phyloP scores from a whole-genome alignment of 2,888 invertebrate species.

The Drosophila merina region DNA sequence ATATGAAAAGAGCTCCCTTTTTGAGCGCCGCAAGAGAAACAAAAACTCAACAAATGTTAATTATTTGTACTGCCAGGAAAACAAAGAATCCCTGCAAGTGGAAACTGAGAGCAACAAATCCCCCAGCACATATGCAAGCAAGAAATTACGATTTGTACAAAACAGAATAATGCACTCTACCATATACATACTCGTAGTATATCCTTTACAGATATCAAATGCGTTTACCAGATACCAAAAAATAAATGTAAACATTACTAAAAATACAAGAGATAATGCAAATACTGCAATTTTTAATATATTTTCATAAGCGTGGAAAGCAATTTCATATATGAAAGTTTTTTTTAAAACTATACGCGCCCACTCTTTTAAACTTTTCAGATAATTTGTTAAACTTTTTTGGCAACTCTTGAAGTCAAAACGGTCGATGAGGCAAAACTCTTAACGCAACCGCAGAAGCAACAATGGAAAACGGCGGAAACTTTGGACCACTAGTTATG shows the following conservation, averaged over 20 bases:
- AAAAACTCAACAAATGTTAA: slow-evolving; percentile 40
- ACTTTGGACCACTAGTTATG: slow-evolving; percentile 47
- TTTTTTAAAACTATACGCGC: too few species aligned
- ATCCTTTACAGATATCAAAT: too few species aligned
- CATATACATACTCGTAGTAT: neutral
- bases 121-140: neutral
- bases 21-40: slow-evolving; percentile 21
- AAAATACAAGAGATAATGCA: too few species aligned
- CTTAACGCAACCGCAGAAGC: neutral
- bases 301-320: too few species aligned
- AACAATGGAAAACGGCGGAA: slow-evolving; percentile 28
- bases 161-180: neutral
- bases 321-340: too few species aligned
- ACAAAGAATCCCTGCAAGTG: slow-evolving; percentile 21
- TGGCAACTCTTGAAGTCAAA: neutral
- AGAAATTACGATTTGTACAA: neutral
- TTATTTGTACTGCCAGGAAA: slow-evolving; percentile 30
- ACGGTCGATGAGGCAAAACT: neutral
- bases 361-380: neutral
- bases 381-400: slow-evolving; percentile 19
- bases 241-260: neutral
- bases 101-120: slow-evolving; percentile 26
- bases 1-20: slow-evolving; percentile 34
- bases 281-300: too few species aligned
- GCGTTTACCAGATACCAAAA: neutral